Percentiles rank a stretch among this genome's conserved stretches.
Conservation (phyloP, 2,113 vertebrate species). For the Ranitomeya variabilis region DNA sequence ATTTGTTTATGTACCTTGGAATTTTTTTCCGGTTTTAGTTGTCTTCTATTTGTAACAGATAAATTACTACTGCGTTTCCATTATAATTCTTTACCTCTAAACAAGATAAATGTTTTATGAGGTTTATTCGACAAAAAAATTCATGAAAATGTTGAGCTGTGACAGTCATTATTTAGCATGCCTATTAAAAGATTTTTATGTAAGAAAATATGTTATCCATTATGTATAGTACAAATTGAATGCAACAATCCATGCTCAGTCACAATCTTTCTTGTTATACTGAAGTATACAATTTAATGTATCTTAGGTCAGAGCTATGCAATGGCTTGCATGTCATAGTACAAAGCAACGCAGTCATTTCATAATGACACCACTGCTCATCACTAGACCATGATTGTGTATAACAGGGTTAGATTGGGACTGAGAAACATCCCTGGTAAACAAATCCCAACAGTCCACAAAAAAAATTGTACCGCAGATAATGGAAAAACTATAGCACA, state of each 20-base stretch:
- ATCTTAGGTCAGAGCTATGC: too few relatives aligned
- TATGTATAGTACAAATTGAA: background rate
- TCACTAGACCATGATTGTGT: too few relatives aligned
- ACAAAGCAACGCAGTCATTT: too few relatives aligned
- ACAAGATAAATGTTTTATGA: slow-evolving; percentile 14
- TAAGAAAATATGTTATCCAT: background rate
- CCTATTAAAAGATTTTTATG: background rate
- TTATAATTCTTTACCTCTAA: background rate
- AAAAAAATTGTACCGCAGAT: too few relatives aligned
- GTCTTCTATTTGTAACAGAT: slow-evolving; percentile 3
- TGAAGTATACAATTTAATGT: background rate
- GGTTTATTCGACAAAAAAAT: background rate
- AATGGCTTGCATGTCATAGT: too few relatives aligned
- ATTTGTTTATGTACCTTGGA: slow-evolving; percentile 4
- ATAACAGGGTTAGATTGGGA: too few relatives aligned
- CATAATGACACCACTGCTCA: too few relatives aligned
- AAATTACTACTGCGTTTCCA: background rate
- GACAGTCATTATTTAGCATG: background rate
- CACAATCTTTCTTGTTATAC: background rate
- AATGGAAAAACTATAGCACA: too few relatives aligned
- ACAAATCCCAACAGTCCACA: too few relatives aligned
- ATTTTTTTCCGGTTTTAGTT: background rate
- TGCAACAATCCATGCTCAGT: background rate
- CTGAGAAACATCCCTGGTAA: too few relatives aligned
- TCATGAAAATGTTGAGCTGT: background rate